These are phyloP conservation scores for Orius laevigatus DNA, from an alignment of 1,140 invertebrate genomes.

Conservation along the genomic window DNA sequence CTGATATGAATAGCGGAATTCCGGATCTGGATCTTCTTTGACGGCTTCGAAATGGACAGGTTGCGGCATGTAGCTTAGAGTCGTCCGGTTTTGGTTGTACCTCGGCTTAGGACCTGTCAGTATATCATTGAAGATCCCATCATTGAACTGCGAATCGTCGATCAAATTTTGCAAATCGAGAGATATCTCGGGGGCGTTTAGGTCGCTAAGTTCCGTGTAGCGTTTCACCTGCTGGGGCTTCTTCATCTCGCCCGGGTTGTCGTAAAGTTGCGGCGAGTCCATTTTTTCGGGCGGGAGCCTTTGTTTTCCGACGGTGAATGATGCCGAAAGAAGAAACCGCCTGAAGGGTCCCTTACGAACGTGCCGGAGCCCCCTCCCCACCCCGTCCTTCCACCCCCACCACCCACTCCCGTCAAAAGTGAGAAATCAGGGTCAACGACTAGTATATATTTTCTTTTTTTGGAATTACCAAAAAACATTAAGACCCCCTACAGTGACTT, in stretches of 20 bases:
- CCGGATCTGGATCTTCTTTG: slow-evolving; percentile 69
- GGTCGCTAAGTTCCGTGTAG: slow-evolving; percentile 49
- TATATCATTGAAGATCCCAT: slow-evolving; percentile 65
- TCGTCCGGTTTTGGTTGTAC: slow-evolving; percentile 35
- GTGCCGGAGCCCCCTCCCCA: no score
- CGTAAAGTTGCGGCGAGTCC: slow-evolving; percentile 15
- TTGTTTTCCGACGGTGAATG: no score
- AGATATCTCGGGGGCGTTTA: slow-evolving; percentile 76
- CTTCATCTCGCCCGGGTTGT: slow-evolving; percentile 6
- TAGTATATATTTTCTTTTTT: no score
- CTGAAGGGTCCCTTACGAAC: no score
- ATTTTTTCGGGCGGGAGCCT: neutral
- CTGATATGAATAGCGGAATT: slow-evolving; percentile 36
- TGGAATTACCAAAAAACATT: no score
- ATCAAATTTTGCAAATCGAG: slow-evolving; percentile 75
- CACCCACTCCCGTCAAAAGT: no score
- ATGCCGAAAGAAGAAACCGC: no score
- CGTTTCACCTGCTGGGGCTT: slow-evolving; percentile 18
- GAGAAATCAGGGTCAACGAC: no score
- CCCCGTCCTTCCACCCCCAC: no score
- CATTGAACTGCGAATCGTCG: slow-evolving; percentile 68
- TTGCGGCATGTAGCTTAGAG: slow-evolving; percentile 75
- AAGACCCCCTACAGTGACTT: no score
- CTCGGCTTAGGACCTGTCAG: slow-evolving; percentile 37
- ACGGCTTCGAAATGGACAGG: slow-evolving; percentile 61